Conservation (phyloP, 2,797 vertebrate genomes). For the Danio choprae region DNA sequence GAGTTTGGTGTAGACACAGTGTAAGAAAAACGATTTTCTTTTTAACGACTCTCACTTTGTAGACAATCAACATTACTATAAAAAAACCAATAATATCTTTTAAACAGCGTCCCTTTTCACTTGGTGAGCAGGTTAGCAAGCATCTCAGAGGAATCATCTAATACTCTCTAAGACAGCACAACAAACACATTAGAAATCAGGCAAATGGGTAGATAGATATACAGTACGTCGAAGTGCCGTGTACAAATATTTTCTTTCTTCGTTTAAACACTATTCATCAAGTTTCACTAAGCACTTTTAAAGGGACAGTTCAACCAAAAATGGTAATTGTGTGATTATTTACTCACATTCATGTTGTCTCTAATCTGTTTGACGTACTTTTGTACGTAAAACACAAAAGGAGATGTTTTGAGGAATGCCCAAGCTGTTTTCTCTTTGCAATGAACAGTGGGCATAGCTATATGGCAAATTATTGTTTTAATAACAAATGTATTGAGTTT, state of each 20-base stretch:
- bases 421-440: background rate
- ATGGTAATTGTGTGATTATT: background rate
- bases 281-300: background rate
- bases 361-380: background rate
- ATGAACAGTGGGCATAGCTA: background rate
- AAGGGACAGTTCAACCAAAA: background rate
- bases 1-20: too few species aligned
- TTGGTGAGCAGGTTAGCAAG: conserved; percentile 53
- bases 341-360: background rate
- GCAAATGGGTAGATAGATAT: conserved; percentile 19
- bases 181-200: conserved; percentile 41
- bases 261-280: conserved; percentile 6
- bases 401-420: background rate
- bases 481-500: background rate
- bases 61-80: conserved; percentile 37
- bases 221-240: conserved; percentile 1
- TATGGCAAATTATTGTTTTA: background rate
- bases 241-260: conserved; percentile 1
- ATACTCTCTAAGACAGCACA: conserved; percentile 54
- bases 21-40: conserved; percentile 37
- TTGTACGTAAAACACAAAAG: background rate
- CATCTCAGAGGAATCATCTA: conserved; percentile 38
- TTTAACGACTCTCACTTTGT: conserved; percentile 30
- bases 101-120: conserved; percentile 50
- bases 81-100: conserved; percentile 24